Evolutionary conservation across 2,888 invertebrate genomes (phyloP).

Genomic region (Cheilosia impressa): DNA sequence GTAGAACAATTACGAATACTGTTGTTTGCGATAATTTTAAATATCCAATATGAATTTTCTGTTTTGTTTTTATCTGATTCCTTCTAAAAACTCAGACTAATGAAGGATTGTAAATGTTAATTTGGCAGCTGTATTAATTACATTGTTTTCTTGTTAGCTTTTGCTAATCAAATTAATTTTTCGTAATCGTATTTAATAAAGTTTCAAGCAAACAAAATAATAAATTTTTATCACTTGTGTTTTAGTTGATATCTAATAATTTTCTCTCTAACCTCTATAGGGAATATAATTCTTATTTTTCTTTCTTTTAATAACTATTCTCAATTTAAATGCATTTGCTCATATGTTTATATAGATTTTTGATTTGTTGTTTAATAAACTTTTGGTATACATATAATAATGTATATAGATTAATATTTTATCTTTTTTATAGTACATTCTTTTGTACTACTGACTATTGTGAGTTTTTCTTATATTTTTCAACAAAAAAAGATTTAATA

Average conservation of each 20-base stretch:
- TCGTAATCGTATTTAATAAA: background rate
- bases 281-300: constrained; percentile 12
- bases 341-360: constrained; percentile 20
- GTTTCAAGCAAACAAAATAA: background rate
- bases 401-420: constrained; percentile 19
- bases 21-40: background rate
- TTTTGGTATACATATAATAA: background rate
- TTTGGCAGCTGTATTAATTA: constrained; percentile 38
- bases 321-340: constrained; percentile 51
- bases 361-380: constrained; percentile 15
- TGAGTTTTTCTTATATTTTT: constrained; percentile 20
- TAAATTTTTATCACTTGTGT: constrained; percentile 35
- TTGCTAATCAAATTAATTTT: background rate
- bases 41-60: constrained; percentile 13
- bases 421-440: constrained; percentile 36
- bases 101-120: constrained; percentile 22
- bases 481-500: background rate
- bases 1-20: too few species aligned
- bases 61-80: background rate
- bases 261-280: constrained; percentile 22
- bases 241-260: constrained; percentile 15
- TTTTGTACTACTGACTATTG: constrained; percentile 53
- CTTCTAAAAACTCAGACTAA: background rate
- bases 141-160: background rate
- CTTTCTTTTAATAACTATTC: constrained; percentile 19